phyloP scores from a whole-genome alignment of 1,140 invertebrate species.

The Cyrtorhinus lividipennis region DNA sequence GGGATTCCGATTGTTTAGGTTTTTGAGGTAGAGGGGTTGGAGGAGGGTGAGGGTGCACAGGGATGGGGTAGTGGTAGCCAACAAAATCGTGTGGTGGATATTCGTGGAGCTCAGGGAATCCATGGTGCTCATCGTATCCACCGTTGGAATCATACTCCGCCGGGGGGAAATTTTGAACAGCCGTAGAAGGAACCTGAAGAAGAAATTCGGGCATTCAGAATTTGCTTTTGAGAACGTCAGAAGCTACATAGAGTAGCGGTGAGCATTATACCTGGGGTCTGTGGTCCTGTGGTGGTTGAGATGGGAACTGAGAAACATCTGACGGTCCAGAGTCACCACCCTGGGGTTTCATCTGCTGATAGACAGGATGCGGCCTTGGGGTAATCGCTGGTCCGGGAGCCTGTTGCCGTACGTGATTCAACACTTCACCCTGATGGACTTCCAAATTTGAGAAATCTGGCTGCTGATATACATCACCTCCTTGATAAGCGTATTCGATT shows the following conservation, averaged over 20 bases:
- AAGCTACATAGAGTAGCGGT: no score
- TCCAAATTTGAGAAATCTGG: neutral
- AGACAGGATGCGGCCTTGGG: neutral
- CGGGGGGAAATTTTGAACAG: no score
- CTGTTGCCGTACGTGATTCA: neutral
- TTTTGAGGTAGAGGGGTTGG: neutral
- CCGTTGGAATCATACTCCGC: neutral
- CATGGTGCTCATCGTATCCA: neutral
- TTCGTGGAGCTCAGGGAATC: neutral
- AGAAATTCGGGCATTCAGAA: no score
- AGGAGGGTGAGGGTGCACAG: constrained; percentile 14
- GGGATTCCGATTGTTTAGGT: constrained; percentile 5
- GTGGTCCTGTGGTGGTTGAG: neutral
- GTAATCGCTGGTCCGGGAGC: neutral
- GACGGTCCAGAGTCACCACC: neutral
- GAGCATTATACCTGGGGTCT: neutral
- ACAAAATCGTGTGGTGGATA: neutral
- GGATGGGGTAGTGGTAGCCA: neutral
- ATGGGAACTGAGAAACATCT: neutral
- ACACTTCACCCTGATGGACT: neutral
- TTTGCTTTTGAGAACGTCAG: no score
- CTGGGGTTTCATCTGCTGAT: neutral
- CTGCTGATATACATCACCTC: neutral
- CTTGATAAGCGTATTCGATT: constrained; percentile 15
- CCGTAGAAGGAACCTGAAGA: no score